Conservation (phyloP, 35 echinoderm and acorn worm genomes). For the Ophioderma brevispina region DNA sequence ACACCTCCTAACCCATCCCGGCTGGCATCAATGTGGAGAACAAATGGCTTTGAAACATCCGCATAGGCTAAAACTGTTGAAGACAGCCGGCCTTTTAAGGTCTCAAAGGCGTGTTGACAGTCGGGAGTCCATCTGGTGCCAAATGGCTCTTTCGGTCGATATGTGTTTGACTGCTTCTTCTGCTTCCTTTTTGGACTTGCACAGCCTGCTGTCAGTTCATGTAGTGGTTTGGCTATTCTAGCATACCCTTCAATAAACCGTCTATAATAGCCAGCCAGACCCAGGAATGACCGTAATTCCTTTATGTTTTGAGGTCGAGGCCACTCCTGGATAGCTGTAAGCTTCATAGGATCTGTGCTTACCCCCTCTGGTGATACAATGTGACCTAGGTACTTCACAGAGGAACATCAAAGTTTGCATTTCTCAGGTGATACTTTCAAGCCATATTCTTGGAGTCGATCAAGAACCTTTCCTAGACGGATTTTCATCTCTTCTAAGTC, state of each 20-base stretch:
- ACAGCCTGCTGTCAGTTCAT: slow-evolving; percentile 35
- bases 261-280: slow-evolving; percentile 28
- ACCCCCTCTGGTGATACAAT: slow-evolving; percentile 34
- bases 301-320: slow-evolving; percentile 9
- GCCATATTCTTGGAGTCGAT: slow-evolving; percentile 34
- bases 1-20: slow-evolving; percentile 28
- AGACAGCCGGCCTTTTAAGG: neutral
- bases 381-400: slow-evolving; percentile 67
- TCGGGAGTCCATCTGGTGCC: neutral
- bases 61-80: slow-evolving; percentile 51
- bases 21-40: slow-evolving; percentile 51
- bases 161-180: too few species aligned
- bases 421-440: slow-evolving; percentile 70
- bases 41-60: slow-evolving; percentile 21
- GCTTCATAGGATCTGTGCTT: slow-evolving; percentile 34
- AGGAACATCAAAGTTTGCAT: slow-evolving; percentile 45
- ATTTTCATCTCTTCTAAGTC: slow-evolving; percentile 48
- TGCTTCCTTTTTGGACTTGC: neutral
- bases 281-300: slow-evolving; percentile 18
- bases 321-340: slow-evolving; percentile 7
- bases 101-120: slow-evolving; percentile 13
- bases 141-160: slow-evolving; percentile 7
- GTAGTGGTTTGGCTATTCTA: slow-evolving; percentile 1
- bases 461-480: slow-evolving; percentile 35
- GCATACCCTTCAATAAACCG: slow-evolving; percentile 32